A percentile compares a stretch with the other conserved stretches of the same genome.
These are phyloP conservation scores for Salpingus planirostris DNA, from an alignment of 2,888 invertebrate species.

Conservation along the genomic window DNA sequence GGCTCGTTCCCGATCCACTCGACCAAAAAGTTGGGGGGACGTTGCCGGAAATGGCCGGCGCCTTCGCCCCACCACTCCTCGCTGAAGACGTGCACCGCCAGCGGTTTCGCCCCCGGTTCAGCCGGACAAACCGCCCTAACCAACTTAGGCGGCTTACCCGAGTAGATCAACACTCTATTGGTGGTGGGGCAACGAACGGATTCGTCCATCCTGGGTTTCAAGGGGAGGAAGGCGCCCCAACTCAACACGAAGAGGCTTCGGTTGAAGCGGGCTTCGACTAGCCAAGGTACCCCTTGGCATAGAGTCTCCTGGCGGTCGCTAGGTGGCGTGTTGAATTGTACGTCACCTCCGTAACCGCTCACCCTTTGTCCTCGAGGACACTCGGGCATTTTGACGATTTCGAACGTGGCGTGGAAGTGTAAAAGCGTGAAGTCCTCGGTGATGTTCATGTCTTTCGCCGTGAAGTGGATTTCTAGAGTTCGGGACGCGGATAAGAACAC, in stretches of 20 bases:
- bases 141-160: slow-evolving; percentile 57
- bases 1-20: slow-evolving; percentile 64
- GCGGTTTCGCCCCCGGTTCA: slow-evolving; percentile 54
- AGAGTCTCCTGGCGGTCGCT: slow-evolving; percentile 52
- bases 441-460: slow-evolving; percentile 62
- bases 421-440: slow-evolving; percentile 75
- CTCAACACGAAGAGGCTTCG: slow-evolving; percentile 73
- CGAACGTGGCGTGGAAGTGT: slow-evolving; percentile 66
- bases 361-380: slow-evolving; percentile 57
- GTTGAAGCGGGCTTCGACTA: slow-evolving; percentile 70
- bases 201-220: slow-evolving; percentile 52
- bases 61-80: slow-evolving; percentile 62
- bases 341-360: slow-evolving; percentile 55
- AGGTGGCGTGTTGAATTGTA: slow-evolving; percentile 56
- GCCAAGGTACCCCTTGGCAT: slow-evolving; percentile 70
- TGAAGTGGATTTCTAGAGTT: slow-evolving; percentile 67
- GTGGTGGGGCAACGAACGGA: slow-evolving; percentile 63
- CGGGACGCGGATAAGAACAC: slow-evolving; percentile 57
- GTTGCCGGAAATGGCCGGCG: slow-evolving; percentile 29
- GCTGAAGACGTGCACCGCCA: slow-evolving; percentile 68
- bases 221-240: slow-evolving; percentile 69
- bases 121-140: slow-evolving; percentile 66
- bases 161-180: slow-evolving; percentile 74
- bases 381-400: slow-evolving; percentile 54
- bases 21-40: slow-evolving; percentile 54